phyloP scores from a whole-genome alignment of 2,113 vertebrate genomes.

The Orcinus orca region DNA sequence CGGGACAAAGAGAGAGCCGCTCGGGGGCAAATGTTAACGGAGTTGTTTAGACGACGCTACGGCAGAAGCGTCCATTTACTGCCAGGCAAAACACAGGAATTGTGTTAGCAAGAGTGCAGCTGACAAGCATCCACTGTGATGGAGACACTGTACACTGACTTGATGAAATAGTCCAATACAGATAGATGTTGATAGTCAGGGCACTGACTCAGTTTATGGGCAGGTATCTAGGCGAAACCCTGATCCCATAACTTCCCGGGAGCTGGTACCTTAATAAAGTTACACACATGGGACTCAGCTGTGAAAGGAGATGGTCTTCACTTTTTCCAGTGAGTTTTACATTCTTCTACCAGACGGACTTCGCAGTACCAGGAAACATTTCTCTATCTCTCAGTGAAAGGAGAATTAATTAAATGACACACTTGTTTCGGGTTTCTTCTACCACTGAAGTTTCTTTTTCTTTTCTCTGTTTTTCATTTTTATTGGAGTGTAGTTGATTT shows the following conservation, averaged over 20 bases:
- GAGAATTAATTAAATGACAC: slow-evolving; percentile 58
- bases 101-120: slow-evolving; percentile 83
- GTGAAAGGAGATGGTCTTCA: slow-evolving; percentile 38
- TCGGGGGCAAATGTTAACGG: slow-evolving; percentile 93
- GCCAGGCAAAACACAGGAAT: slow-evolving; percentile 86
- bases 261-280: slow-evolving; percentile 77
- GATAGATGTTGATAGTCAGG: slow-evolving; percentile 79
- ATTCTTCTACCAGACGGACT: slow-evolving; percentile 10
- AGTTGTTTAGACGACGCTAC: slow-evolving; percentile 90
- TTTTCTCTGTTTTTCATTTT: not conserved
- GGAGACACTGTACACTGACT: slow-evolving; percentile 74
- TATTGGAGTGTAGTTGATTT: not conserved
- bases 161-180: slow-evolving; percentile 67
- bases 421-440: slow-evolving; percentile 47
- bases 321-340: slow-evolving; percentile 70
- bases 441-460: slow-evolving; percentile 39
- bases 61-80: slow-evolving; percentile 87
- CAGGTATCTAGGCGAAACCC: slow-evolving; percentile 60
- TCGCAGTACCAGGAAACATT: slow-evolving; percentile 43
- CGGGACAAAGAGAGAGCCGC: slow-evolving; percentile 93
- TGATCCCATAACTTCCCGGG: slow-evolving; percentile 66
- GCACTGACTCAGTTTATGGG: slow-evolving; percentile 71
- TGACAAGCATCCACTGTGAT: slow-evolving; percentile 82
- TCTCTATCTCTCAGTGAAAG: not conserved
- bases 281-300: slow-evolving; percentile 67